These are phyloP conservation scores for Empis stercorea DNA, from an alignment of 2,888 invertebrate species.

Conservation along the genomic window DNA sequence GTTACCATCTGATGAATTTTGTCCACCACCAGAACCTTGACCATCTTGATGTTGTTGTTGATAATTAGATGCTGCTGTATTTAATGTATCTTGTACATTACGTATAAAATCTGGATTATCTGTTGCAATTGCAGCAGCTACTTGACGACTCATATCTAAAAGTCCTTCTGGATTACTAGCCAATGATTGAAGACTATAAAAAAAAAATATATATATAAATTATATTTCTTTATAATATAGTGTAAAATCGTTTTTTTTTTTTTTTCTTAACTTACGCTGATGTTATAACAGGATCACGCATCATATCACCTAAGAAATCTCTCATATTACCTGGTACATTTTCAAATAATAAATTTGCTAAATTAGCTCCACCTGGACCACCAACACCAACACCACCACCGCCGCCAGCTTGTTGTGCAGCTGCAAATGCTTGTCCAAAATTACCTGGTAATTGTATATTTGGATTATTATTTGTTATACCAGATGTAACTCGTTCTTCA, in stretches of 20 bases:
- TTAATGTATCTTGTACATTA: neutral
- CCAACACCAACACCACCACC: neutral
- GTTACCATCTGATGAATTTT: too few relatives aligned
- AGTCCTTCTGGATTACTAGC: neutral
- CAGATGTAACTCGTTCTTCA: constrained; percentile 34
- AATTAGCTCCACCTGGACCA: neutral
- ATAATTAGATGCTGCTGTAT: too few relatives aligned
- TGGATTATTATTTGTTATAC: neutral
- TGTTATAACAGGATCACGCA: neutral
- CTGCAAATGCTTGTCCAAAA: neutral
- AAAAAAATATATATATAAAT: too few relatives aligned
- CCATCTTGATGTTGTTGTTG: too few relatives aligned
- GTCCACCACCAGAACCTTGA: too few relatives aligned
- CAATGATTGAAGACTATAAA: neutral
- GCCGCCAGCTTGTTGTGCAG: neutral
- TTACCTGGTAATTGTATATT: neutral
- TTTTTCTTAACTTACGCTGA: neutral
- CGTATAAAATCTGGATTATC: constrained; percentile 1
- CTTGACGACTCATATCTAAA: constrained; percentile 1
- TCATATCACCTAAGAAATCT: neutral
- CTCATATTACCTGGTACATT: neutral
- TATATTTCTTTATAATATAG: too few relatives aligned
- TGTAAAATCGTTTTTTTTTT: neutral
- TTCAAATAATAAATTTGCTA: neutral
- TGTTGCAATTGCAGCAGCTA: neutral